Percentiles rank a stretch among this genome's conserved stretches.
Conservation (phyloP, 1,140 invertebrate species). For the Aricia agestis region DNA sequence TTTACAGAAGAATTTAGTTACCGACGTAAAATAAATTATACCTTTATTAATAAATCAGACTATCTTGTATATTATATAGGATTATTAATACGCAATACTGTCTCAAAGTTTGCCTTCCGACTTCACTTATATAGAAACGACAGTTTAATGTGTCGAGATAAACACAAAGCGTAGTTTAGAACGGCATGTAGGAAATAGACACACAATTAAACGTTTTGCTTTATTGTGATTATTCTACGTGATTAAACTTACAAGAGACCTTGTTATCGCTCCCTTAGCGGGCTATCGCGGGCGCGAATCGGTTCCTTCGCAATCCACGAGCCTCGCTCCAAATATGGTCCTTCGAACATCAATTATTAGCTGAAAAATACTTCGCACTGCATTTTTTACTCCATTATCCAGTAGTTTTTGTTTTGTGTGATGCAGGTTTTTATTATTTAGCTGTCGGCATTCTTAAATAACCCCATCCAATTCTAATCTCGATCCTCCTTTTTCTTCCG, state of each 20-base stretch:
- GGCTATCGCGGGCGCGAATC: slow-evolving; percentile 51
- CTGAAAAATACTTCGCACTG: slow-evolving; percentile 6
- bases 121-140: not conserved
- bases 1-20: too few species aligned
- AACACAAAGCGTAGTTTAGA: not conserved
- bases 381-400: not conserved
- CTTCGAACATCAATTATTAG: slow-evolving; percentile 12
- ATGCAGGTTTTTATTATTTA: not conserved
- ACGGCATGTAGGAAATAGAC: not conserved
- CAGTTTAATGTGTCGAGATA: not conserved
- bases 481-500: slow-evolving; percentile 28
- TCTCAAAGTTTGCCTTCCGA: not conserved
- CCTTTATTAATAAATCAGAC: too few species aligned
- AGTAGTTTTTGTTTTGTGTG: not conserved
- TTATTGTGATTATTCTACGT: slow-evolving; percentile 33
- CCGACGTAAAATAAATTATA: too few species aligned
- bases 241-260: slow-evolving; percentile 55
- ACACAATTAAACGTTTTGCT: slow-evolving; percentile 25
- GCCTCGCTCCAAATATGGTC: slow-evolving; percentile 1
- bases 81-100: too few species aligned
- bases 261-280: slow-evolving; percentile 50
- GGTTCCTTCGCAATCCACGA: slow-evolving; percentile 56
- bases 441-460: slow-evolving; percentile 43
- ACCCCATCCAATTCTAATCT: slow-evolving; percentile 51
- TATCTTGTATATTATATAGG: too few species aligned